Evolutionary conservation across 2,888 invertebrate genomes (phyloP).

Genomic region (Heterodera filipjevi): DNA sequence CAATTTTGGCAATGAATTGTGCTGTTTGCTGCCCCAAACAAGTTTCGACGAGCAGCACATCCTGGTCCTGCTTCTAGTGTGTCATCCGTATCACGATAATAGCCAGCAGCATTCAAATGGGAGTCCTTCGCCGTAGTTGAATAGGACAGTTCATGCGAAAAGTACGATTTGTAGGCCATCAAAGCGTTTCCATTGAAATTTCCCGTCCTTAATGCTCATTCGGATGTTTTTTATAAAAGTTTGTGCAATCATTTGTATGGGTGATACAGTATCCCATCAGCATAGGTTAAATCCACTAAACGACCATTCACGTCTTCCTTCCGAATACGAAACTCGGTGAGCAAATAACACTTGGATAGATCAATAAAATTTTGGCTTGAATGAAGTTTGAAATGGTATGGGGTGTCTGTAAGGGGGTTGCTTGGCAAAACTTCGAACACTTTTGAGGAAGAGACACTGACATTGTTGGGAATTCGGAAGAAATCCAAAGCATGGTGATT

Average conservation of each 20-base stretch:
- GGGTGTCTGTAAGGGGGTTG: constrained; percentile 7
- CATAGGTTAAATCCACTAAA: background rate
- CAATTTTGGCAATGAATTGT: constrained; percentile 16
- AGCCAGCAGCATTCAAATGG: background rate
- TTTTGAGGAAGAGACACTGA: constrained; percentile 16
- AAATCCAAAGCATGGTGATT: constrained; percentile 28
- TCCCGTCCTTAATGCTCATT: constrained; percentile 1
- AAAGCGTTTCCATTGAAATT: background rate
- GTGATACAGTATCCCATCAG: background rate
- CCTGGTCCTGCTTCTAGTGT: background rate
- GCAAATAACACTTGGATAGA: constrained; percentile 26
- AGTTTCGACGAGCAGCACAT: background rate
- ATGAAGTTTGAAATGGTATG: constrained; percentile 30
- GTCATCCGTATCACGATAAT: background rate
- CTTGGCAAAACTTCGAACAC: constrained; percentile 14
- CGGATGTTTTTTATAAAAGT: background rate
- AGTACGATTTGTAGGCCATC: background rate
- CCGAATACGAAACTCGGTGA: constrained; percentile 16
- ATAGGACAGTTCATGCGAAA: background rate
- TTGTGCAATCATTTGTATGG: constrained; percentile 2
- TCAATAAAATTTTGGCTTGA: constrained; percentile 20
- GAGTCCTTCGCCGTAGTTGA: background rate
- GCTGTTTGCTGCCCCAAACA: background rate
- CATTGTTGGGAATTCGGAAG: constrained; percentile 30
- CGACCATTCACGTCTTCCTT: constrained; percentile 18